phyloP scores from a whole-genome alignment of 2,113 vertebrate species.

The Hydropotes inermis region DNA sequence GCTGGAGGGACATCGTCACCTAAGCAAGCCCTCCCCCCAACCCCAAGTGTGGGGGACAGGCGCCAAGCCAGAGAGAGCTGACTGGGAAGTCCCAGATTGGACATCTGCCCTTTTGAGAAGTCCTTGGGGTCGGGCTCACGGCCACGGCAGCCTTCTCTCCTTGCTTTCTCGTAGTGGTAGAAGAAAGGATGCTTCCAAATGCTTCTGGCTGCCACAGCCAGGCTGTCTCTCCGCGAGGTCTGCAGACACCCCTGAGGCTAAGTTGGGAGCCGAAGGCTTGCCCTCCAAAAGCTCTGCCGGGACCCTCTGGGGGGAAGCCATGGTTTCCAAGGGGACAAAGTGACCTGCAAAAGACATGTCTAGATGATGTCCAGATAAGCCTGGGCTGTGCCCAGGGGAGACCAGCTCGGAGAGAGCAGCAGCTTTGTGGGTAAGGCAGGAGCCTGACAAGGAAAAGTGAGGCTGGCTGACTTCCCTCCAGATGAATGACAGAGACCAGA shows the following conservation, averaged over 20 bases:
- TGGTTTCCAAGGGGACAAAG: not conserved
- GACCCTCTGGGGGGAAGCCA: not conserved
- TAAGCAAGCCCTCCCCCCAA: too few species aligned
- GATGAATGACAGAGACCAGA: fast-evolving
- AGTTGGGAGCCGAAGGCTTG: not conserved
- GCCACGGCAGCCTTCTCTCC: not conserved
- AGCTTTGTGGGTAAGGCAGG: not conserved
- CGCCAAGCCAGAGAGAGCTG: not conserved
- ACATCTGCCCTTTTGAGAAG: not conserved
- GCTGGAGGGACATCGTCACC: not conserved
- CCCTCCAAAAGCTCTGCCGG: not conserved
- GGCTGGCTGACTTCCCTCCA: not conserved
- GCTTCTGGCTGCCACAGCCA: not conserved
- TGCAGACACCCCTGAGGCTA: not conserved
- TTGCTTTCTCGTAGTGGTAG: not conserved
- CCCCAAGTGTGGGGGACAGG: not conserved
- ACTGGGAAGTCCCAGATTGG: not conserved
- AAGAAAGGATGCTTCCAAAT: not conserved
- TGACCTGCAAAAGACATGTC: not conserved
- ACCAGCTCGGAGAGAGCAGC: fast-evolving
- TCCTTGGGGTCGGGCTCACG: not conserved
- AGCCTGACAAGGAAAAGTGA: fast-evolving
- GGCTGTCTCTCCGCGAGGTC: not conserved
- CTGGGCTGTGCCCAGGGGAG: not conserved
- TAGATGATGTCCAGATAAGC: not conserved